Conservation (phyloP, 2,888 invertebrate species). For the Rotaria socialis region DNA sequence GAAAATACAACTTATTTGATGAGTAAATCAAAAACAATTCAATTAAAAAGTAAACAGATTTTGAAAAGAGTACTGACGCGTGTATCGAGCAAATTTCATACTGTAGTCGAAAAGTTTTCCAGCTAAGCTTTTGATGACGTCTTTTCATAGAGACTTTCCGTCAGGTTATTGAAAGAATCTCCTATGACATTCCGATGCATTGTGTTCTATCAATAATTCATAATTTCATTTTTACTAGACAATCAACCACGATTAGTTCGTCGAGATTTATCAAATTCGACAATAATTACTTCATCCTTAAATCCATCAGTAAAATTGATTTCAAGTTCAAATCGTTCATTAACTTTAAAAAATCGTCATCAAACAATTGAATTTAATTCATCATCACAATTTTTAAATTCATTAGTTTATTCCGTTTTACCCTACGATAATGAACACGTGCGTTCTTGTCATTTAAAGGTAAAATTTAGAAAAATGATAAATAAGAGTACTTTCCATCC, state of each 20-base stretch:
- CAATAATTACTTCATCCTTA: not conserved
- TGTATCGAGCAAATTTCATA: too few relatives aligned
- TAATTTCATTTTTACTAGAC: not conserved
- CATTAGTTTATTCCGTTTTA: not conserved
- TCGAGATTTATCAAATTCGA: not conserved
- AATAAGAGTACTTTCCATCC: too few relatives aligned
- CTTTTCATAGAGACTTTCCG: too few relatives aligned
- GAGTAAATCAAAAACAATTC: not conserved
- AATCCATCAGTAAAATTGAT: not conserved
- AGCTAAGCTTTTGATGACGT: too few relatives aligned
- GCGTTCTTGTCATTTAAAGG: not conserved
- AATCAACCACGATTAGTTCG: slow-evolving; percentile 7
- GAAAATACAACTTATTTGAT: not conserved
- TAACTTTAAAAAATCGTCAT: not conserved
- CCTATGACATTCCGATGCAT: too few relatives aligned
- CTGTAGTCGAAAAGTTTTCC: too few relatives aligned
- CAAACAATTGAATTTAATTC: not conserved
- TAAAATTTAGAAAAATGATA: not conserved
- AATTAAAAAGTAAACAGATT: slow-evolving; percentile 6
- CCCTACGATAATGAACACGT: not conserved
- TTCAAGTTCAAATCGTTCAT: not conserved
- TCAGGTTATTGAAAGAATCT: too few relatives aligned
- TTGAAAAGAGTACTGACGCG: too few relatives aligned
- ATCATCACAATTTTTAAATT: not conserved
- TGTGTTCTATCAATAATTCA: too few relatives aligned